A percentile compares a stretch with the other conserved stretches of the same genome.
phyloP scores from a whole-genome alignment of 2,888 invertebrate genomes.

The Resseliella maxima region DNA sequence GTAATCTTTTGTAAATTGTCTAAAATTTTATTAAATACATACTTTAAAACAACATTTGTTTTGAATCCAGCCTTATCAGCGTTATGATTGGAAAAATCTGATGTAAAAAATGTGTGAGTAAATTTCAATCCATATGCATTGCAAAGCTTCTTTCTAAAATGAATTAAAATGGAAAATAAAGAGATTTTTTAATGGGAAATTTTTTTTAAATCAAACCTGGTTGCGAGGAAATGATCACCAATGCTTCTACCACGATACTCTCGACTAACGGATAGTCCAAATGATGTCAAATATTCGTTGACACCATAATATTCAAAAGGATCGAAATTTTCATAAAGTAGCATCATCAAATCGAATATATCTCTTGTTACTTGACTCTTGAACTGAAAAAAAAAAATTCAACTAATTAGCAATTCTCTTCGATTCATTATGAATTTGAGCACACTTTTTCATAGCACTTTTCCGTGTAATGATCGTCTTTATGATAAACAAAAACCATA shows the following conservation, averaged over 20 bases:
- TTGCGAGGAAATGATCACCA: constrained; percentile 67
- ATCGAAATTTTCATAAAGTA: constrained; percentile 26
- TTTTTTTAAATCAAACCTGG: constrained; percentile 65
- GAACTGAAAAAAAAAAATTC: constrained; percentile 2
- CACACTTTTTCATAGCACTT: neutral
- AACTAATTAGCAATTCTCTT: neutral
- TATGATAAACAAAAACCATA: constrained; percentile 66
- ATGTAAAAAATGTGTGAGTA: constrained; percentile 6
- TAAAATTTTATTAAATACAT: too few relatives aligned
- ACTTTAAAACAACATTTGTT: neutral
- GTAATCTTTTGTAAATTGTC: too few relatives aligned
- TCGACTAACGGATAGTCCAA: constrained; percentile 69
- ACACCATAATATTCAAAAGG: constrained; percentile 66
- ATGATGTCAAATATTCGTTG: constrained; percentile 68
- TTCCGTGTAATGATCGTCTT: constrained; percentile 63
- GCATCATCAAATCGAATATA: neutral
- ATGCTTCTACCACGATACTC: constrained; percentile 68
- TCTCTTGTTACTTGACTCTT: constrained; percentile 17
- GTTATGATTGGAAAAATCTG: neutral
- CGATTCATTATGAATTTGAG: too few relatives aligned
- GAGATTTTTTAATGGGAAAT: neutral
- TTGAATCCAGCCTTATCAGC: constrained; percentile 6
- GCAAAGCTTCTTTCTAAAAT: neutral
- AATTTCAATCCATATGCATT: neutral
- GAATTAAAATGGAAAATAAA: too few relatives aligned